Percentiles rank a stretch among this genome's conserved stretches.
Conservation (phyloP, 2,113 vertebrate species). For the Callocephalon fimbriatum region DNA sequence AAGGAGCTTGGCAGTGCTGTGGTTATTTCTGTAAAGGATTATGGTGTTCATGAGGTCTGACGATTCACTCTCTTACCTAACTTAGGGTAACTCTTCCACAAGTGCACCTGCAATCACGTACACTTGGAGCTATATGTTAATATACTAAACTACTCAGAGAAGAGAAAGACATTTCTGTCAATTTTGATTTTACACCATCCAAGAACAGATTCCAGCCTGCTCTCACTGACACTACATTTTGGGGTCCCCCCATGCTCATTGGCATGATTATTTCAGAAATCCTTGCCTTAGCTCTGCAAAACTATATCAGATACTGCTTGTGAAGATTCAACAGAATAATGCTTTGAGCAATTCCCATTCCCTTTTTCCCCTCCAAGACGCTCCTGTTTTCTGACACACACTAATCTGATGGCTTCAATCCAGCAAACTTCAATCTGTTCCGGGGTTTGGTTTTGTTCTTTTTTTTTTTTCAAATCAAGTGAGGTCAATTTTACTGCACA, state of each 20-base stretch:
- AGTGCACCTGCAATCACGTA: not conserved
- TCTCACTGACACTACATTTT: not conserved
- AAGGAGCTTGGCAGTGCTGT: not conserved
- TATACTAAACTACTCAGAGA: too few species aligned
- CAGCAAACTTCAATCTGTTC: not conserved
- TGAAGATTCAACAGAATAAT: not conserved
- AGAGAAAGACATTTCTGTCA: not conserved
- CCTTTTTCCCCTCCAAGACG: not conserved
- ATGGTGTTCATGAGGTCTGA: accelerated
- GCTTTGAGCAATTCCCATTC: not conserved
- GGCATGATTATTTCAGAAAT: not conserved
- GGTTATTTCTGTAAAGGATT: not conserved
- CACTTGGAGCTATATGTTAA: not conserved
- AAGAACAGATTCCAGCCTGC: not conserved
- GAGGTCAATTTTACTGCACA: not conserved
- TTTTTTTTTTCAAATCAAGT: not conserved
- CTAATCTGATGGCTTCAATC: not conserved
- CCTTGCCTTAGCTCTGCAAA: not conserved
- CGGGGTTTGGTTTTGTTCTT: not conserved
- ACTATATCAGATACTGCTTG: not conserved
- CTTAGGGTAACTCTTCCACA: not conserved
- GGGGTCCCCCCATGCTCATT: not conserved
- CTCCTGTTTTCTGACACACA: not conserved
- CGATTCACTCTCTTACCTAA: not conserved
- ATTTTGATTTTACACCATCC: not conserved